Conservation (phyloP, 2,888 invertebrate genomes). For the Cosmia trapezina region DNA sequence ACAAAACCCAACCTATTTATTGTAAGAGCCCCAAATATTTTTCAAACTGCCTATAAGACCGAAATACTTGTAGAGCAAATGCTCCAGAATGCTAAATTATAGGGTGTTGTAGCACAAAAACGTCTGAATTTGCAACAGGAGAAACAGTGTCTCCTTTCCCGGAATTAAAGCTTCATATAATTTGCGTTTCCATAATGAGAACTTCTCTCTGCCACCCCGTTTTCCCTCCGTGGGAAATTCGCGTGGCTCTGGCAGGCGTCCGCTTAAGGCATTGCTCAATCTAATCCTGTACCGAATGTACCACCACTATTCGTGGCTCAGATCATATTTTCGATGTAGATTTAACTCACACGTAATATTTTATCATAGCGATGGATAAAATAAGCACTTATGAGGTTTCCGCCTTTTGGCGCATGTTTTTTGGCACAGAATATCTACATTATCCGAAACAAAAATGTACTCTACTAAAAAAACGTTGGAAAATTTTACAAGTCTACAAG, state of each 20-base stretch:
- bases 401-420: conserved; percentile 46
- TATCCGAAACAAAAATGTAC: conserved; percentile 2
- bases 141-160: conserved; percentile 55
- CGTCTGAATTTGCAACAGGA: conserved; percentile 33
- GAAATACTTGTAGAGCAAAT: conserved; percentile 15
- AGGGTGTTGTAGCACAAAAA: conserved; percentile 21
- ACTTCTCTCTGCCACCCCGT: conserved; percentile 39
- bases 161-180: conserved; percentile 67
- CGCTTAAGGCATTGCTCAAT: conserved; percentile 35
- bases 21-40: conserved; percentile 44
- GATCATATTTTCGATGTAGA: neutral
- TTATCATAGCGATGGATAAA: conserved; percentile 17
- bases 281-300: conserved; percentile 15
- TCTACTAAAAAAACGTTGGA: conserved; percentile 9
- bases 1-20: conserved; percentile 46
- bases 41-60: conserved; percentile 11
- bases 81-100: conserved; percentile 36
- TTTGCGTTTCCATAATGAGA: conserved; percentile 68
- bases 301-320: conserved; percentile 7
- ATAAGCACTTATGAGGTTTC: conserved; percentile 34
- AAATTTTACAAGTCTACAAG: neutral
- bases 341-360: conserved; percentile 26
- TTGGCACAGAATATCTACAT: conserved; percentile 48
- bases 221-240: conserved; percentile 9
- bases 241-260: conserved; percentile 12